These are phyloP conservation scores for Bubo blakistoni DNA, from an alignment of 2,113 vertebrate species.

Conservation along the genomic window DNA sequence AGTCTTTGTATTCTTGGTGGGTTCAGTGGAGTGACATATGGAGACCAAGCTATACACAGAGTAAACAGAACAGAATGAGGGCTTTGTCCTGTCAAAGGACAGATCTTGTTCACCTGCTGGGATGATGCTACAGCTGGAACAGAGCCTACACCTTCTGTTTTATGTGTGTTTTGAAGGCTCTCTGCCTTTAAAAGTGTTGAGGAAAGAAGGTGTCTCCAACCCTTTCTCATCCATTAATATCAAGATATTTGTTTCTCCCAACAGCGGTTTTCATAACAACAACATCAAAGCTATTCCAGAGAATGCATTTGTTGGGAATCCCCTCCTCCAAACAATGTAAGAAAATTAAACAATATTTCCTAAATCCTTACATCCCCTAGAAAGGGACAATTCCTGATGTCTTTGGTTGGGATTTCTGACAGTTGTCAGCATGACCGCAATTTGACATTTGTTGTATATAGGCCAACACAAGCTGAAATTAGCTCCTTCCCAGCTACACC, in stretches of 20 bases:
- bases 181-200: not conserved
- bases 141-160: not conserved
- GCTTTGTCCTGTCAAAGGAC: not conserved
- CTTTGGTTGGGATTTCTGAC: not conserved
- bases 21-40: not conserved
- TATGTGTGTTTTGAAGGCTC: not conserved
- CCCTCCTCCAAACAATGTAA: constrained; percentile 94
- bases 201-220: not conserved
- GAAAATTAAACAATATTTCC: constrained; percentile 1
- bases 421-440: not conserved
- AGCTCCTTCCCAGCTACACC: not conserved
- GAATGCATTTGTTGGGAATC: constrained; percentile 92
- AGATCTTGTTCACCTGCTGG: not conserved
- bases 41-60: not conserved
- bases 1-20: not conserved
- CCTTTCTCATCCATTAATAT: not conserved
- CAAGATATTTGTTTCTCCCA: constrained; percentile 43
- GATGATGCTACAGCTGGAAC: not conserved
- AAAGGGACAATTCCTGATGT: not conserved
- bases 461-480: not conserved
- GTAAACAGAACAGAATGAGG: not conserved
- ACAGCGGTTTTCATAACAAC: constrained; percentile 95
- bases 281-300: constrained; percentile 94
- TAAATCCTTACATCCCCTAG: not conserved
- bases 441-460: not conserved